Evolutionary conservation across 2,888 invertebrate genomes (phyloP).

Genomic region (Pammene aurita): DNA sequence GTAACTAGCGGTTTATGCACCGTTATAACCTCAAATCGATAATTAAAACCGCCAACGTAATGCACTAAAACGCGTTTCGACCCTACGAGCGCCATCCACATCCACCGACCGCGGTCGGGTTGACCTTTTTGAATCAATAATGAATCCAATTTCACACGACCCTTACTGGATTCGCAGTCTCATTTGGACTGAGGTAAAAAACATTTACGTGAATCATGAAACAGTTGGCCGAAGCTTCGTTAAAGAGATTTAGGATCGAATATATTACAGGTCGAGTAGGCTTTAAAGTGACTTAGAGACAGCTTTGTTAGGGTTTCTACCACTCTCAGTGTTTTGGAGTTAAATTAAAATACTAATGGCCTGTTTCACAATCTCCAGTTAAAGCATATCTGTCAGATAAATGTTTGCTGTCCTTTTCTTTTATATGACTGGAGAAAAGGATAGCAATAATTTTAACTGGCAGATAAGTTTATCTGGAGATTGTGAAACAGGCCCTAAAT

Average conservation of each 20-base stretch:
- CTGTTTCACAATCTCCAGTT: too few relatives aligned
- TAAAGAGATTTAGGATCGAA: conserved; percentile 54
- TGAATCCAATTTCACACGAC: conserved; percentile 68
- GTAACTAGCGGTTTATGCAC: neutral
- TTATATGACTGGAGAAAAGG: too few relatives aligned
- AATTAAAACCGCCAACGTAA: conserved; percentile 22
- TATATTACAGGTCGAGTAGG: conserved; percentile 51
- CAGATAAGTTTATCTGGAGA: too few relatives aligned
- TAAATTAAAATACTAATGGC: conserved; percentile 16
- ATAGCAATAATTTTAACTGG: too few relatives aligned
- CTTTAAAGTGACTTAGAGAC: conserved; percentile 30
- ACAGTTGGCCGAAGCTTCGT: conserved; percentile 52
- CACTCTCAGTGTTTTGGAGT: neutral
- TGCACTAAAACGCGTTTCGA: conserved; percentile 20
- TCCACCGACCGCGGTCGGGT: conserved; percentile 46
- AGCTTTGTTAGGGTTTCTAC: conserved; percentile 28
- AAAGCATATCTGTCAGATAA: too few relatives aligned
- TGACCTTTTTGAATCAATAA: conserved; percentile 75
- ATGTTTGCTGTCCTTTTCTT: too few relatives aligned
- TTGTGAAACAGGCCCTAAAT: too few relatives aligned
- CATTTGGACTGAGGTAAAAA: conserved; percentile 63
- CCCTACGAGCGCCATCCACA: conserved; percentile 22
- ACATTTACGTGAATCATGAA: conserved; percentile 60
- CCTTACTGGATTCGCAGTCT: conserved; percentile 54
- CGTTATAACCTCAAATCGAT: conserved; percentile 13